Evolutionary conservation across 2,888 invertebrate genomes (phyloP), one percentile per base, ranked within the genome.

Genomic region (Drosophila fungiperda): DNA sequence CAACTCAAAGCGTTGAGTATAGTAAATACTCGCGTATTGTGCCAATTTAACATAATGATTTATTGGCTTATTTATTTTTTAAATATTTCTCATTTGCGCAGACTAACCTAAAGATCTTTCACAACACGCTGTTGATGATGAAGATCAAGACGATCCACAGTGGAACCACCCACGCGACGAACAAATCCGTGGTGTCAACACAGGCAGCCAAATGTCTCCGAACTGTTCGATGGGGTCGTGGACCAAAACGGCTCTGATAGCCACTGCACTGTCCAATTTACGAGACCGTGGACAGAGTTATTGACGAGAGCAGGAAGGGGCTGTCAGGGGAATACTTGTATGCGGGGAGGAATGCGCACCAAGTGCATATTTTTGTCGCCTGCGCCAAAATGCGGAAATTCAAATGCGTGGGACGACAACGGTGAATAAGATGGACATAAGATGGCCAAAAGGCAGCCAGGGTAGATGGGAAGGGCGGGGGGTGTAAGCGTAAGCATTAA

Each of bases 1-100:
- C 58, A 69, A 68, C 33, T 53, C 60, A 78, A 77, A 71, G 71
- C 72, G 63, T 64, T 82, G 80, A 73, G 82, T 77, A 68, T 57
- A 68, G 69, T 68, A 80, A 84, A 80, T 69, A 71, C 35, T 67
- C 61, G 58, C 60, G 72, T 73, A 81, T 83, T 74, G 76, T 80
- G 89, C 82, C 85, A 85, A 85, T 85, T 85, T 89, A 89, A 89
- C 85, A 85, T 84, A 84, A 85, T 85, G 85, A 85, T 85, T 85
- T 85, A 85, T 85, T 89, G 74, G 80, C 70, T 87, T 89, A 89
- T 85, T 89, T 85, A 85, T 89, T 82, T 80, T 67, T 50, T 72
- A 85, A 89, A 85, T 82, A 87, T 80, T 83, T 88, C 23, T 78
- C 79, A 71, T 80, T 67, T 67, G 70, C 79, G 38, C 45, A 65